Evolutionary conservation across 2,797 vertebrate species (phyloP).

Genomic region (Premnoplex brunnescens): DNA sequence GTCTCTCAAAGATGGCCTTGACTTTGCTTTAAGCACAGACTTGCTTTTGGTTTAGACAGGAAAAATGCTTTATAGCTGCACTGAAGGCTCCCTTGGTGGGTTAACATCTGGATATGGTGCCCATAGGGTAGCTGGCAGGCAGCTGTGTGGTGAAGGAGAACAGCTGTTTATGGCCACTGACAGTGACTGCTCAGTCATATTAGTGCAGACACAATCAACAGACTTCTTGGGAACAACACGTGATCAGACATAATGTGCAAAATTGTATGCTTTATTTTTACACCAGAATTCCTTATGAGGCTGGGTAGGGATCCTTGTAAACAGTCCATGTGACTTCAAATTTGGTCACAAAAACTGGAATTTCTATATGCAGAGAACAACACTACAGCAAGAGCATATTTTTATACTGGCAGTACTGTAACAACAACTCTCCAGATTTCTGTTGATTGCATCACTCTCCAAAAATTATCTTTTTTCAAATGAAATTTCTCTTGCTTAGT

Average conservation of each 20-base stretch:
- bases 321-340: neutral
- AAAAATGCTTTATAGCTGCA: neutral
- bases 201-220: neutral
- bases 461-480: neutral
- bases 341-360: neutral
- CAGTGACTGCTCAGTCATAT: neutral
- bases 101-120: neutral
- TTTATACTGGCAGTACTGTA: neutral
- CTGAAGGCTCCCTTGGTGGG: neutral
- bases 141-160: neutral
- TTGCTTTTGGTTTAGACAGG: neutral
- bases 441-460: neutral
- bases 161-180: neutral
- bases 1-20: neutral
- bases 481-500: neutral
- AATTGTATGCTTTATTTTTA: neutral
- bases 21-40: neutral
- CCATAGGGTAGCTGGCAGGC: neutral
- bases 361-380: neutral
- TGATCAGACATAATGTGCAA: neutral
- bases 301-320: neutral
- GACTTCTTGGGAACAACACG: neutral
- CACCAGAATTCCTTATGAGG: neutral
- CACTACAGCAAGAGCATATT: neutral
- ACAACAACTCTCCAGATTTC: neutral